Conservation (phyloP, 2,113 vertebrate genomes). For the Myotis davidii region DNA sequence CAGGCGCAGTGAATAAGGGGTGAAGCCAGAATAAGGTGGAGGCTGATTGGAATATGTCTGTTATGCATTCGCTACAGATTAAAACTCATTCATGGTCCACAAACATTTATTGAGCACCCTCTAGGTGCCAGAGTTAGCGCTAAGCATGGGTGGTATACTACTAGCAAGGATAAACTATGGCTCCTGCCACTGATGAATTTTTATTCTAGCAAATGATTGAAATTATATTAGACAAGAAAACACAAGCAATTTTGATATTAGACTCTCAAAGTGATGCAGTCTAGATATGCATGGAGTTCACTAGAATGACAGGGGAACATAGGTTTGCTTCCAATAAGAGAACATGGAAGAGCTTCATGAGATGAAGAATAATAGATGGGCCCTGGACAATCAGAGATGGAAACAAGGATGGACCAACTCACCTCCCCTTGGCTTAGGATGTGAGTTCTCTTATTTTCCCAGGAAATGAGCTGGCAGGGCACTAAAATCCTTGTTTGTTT, state of each 20-base stretch:
- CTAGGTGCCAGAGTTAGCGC: background rate
- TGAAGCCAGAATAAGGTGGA: background rate
- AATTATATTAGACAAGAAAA: background rate
- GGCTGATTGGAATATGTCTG: background rate
- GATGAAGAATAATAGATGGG: background rate
- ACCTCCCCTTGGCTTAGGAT: background rate
- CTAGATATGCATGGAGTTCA: background rate
- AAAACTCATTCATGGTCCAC: background rate
- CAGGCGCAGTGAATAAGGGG: background rate
- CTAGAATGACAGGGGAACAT: background rate
- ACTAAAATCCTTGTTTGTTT: background rate
- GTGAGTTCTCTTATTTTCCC: background rate
- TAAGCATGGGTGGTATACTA: background rate
- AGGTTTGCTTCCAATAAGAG: background rate
- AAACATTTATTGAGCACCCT: background rate
- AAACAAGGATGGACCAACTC: background rate
- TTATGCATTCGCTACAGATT: background rate
- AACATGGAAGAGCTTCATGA: background rate
- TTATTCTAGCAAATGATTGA: background rate
- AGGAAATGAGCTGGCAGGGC: background rate
- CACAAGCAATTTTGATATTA: background rate
- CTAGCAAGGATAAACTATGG: background rate
- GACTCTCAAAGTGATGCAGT: too few relatives aligned
- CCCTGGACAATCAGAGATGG: background rate
- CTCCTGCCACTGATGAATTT: background rate